These are phyloP conservation scores for Phoenicopterus ruber DNA, from an alignment of 2,113 vertebrate genomes.

Conservation along the genomic window DNA sequence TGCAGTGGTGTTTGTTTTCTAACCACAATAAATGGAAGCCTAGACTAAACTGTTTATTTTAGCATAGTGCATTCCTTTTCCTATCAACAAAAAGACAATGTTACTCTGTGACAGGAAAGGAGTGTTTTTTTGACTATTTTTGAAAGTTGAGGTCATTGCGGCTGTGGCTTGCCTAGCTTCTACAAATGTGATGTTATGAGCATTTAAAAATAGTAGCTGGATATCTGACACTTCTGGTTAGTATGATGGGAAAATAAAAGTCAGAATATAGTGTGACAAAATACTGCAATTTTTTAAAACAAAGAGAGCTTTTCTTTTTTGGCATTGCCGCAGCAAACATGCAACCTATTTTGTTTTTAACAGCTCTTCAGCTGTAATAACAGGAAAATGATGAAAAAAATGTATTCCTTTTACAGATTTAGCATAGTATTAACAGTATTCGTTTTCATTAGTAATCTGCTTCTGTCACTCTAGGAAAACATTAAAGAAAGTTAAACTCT, in stretches of 20 bases:
- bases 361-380: not conserved
- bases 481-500: not conserved
- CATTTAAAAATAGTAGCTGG: constrained; percentile 20
- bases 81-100: not conserved
- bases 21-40: not conserved
- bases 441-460: not conserved
- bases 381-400: not conserved
- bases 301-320: not conserved
- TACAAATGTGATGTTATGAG: not conserved
- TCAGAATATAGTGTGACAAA: not conserved
- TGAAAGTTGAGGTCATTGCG: not conserved
- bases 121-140: not conserved
- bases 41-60: constrained; percentile 34
- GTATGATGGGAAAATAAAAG: not conserved
- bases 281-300: not conserved
- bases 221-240: not conserved
- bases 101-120: constrained; percentile 11
- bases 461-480: not conserved
- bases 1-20: not conserved
- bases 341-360: not conserved
- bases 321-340: not conserved
- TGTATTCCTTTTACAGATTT: not conserved
- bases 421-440: not conserved
- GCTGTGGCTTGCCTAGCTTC: not conserved
- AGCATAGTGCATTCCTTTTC: not conserved